Conservation (phyloP, 2,797 vertebrate species). For the Vipera ursinii region DNA sequence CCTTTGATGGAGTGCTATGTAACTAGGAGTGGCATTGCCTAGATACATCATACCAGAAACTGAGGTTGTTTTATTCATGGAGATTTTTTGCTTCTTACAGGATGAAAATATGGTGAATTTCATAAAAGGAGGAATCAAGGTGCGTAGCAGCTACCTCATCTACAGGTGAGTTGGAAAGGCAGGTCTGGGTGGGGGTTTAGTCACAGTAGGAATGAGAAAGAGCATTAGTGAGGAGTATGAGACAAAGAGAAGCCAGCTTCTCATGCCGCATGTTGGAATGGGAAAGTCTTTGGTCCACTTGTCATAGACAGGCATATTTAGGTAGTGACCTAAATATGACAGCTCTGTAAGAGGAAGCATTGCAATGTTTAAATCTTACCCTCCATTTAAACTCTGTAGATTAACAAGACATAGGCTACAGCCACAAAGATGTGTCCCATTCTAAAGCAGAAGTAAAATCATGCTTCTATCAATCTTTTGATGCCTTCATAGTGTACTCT, state of each 20-base stretch:
- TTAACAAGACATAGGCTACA: not conserved
- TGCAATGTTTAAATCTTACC: not conserved
- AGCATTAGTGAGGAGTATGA: not conserved
- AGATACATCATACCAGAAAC: not conserved
- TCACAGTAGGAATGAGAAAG: not conserved
- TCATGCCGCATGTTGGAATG: not conserved
- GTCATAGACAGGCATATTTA: not conserved
- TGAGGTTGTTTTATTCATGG: not conserved
- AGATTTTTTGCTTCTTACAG: constrained; percentile 54
- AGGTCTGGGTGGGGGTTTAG: not conserved
- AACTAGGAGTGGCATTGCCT: not conserved
- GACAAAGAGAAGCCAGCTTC: not conserved
- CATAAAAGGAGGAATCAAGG: constrained; percentile 87
- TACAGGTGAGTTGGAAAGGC: constrained; percentile 77
- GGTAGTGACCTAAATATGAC: not conserved
- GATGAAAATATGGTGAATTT: constrained; percentile 89
- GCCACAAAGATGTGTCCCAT: not conserved
- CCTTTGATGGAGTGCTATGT: not conserved
- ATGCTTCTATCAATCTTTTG: not conserved
- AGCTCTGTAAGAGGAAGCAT: not conserved
- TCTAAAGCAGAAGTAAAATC: not conserved
- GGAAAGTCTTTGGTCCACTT: not conserved
- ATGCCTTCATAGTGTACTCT: not conserved
- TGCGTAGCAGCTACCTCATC: constrained; percentile 85
- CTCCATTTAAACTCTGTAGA: not conserved